phyloP scores from a whole-genome alignment of 2,797 vertebrate species.

The Epinephelus awoara region DNA sequence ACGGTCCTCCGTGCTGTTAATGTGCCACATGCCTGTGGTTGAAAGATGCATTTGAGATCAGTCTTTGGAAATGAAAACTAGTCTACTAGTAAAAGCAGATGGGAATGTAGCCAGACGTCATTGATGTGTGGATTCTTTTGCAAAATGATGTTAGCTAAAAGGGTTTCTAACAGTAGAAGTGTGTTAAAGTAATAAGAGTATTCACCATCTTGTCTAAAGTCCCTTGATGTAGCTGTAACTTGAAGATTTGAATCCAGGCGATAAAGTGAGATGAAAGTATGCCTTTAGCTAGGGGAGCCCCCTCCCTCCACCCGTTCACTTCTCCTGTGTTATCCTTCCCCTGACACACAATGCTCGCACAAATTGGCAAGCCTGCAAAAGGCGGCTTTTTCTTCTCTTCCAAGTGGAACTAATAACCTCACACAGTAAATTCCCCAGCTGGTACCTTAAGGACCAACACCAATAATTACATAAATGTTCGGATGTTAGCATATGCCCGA shows the following conservation, averaged over 20 bases:
- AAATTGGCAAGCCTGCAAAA: constrained; percentile 64
- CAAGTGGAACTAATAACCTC: constrained; percentile 77
- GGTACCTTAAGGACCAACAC: constrained; percentile 68
- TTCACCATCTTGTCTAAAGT: constrained; percentile 21
- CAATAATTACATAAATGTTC: constrained; percentile 76
- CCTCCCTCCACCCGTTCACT: constrained; percentile 4
- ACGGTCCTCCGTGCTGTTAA: constrained; percentile 39
- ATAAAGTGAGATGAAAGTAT: constrained; percentile 49
- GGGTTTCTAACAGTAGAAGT: background rate
- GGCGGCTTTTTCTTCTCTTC: constrained; percentile 39
- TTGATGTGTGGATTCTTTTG: constrained; percentile 6
- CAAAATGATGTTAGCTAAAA: background rate
- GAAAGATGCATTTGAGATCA: constrained; percentile 18
- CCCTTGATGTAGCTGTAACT: constrained; percentile 31
- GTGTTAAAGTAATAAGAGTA: background rate
- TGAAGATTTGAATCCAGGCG: constrained; percentile 34
- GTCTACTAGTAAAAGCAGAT: constrained; percentile 1
- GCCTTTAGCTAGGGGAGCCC: constrained; percentile 16
- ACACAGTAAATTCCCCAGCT: constrained; percentile 72
- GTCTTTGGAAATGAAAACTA: constrained; percentile 9
- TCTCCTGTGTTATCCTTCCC: constrained; percentile 46
- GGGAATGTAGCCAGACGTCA: background rate
- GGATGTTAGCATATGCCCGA: constrained; percentile 63
- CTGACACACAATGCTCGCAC: constrained; percentile 44
- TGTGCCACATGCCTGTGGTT: constrained; percentile 42